Evolutionary conservation across 2,797 vertebrate genomes (phyloP).

Genomic region (Synanceia verrucosa): DNA sequence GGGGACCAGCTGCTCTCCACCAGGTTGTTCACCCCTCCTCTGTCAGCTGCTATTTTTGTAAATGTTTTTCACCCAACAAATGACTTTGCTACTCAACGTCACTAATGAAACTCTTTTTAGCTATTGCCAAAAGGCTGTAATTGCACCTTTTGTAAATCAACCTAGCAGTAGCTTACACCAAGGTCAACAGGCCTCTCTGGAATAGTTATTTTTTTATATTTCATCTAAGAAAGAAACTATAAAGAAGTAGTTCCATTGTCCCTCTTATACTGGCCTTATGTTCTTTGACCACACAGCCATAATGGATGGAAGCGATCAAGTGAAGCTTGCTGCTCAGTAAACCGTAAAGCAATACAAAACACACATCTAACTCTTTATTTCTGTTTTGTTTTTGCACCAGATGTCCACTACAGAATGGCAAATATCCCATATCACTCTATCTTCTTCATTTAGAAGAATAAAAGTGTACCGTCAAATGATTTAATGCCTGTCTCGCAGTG

Average conservation of each 20-base stretch:
- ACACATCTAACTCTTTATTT: not conserved
- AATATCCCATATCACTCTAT: slow-evolving; percentile 28
- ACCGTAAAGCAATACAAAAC: not conserved
- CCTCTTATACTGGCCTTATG: not conserved
- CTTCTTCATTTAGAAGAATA: slow-evolving; percentile 49
- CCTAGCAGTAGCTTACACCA: not conserved
- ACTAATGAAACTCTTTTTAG: slow-evolving; percentile 19
- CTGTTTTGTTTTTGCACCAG: not conserved
- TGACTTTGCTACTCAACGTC: slow-evolving; percentile 48
- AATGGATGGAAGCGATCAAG: not conserved
- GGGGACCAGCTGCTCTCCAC: slow-evolving; percentile 13
- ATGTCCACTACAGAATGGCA: slow-evolving; percentile 20
- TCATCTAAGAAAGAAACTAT: slow-evolving; percentile 1
- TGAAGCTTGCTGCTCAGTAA: not conserved
- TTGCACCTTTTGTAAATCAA: slow-evolving; percentile 11
- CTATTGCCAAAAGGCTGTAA: slow-evolving; percentile 23
- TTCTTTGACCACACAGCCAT: slow-evolving; percentile 2
- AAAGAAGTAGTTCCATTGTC: not conserved
- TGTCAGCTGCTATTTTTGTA: slow-evolving; percentile 39
- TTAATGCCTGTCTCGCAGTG: slow-evolving; percentile 44
- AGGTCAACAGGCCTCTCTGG: slow-evolving; percentile 15
- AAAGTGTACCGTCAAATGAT: slow-evolving; percentile 50
- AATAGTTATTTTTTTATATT: slow-evolving; percentile 4
- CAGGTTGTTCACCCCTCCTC: slow-evolving; percentile 11
- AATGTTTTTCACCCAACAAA: slow-evolving; percentile 52